Evolutionary conservation across 2,888 invertebrate species (phyloP).

Genomic region (Nasonia oneida): DNA sequence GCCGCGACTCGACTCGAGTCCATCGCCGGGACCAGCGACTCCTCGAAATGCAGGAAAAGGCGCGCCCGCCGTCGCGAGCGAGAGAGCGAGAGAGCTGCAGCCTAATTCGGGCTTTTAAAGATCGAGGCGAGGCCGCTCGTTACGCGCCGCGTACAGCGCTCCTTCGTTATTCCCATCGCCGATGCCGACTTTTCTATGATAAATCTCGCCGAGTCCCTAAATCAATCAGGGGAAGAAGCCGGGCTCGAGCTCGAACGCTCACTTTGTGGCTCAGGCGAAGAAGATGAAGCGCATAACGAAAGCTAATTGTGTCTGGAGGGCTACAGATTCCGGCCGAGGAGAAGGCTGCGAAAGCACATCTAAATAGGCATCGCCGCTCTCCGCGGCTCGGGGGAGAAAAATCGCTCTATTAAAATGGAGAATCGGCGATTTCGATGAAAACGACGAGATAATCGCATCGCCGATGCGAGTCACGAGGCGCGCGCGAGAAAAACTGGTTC

Average conservation of each 20-base stretch:
- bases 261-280: slow-evolving; percentile 60
- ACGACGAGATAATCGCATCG: not conserved
- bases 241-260: slow-evolving; percentile 54
- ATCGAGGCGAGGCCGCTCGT: slow-evolving; percentile 76
- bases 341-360: not conserved
- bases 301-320: slow-evolving; percentile 61
- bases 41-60: slow-evolving; percentile 79
- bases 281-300: slow-evolving; percentile 63
- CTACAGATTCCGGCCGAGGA: slow-evolving; percentile 21
- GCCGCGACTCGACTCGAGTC: not conserved
- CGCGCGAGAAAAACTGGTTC: not conserved
- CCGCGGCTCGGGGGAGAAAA: not conserved
- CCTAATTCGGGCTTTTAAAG: slow-evolving; percentile 76
- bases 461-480: not conserved
- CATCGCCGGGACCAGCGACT: slow-evolving; percentile 66
- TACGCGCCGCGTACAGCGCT: not conserved
- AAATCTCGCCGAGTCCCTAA: slow-evolving; percentile 16
- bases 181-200: not conserved
- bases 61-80: slow-evolving; percentile 70
- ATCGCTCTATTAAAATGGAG: not conserved
- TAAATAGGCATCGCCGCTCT: not conserved
- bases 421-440: not conserved
- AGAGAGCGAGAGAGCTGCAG: slow-evolving; percentile 24
- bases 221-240: slow-evolving; percentile 50
- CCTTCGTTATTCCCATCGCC: not conserved